Evolutionary conservation across 2,797 vertebrate species (phyloP), one percentile per base, ranked within the genome.

Genomic region (Ispidina picta): DNA sequence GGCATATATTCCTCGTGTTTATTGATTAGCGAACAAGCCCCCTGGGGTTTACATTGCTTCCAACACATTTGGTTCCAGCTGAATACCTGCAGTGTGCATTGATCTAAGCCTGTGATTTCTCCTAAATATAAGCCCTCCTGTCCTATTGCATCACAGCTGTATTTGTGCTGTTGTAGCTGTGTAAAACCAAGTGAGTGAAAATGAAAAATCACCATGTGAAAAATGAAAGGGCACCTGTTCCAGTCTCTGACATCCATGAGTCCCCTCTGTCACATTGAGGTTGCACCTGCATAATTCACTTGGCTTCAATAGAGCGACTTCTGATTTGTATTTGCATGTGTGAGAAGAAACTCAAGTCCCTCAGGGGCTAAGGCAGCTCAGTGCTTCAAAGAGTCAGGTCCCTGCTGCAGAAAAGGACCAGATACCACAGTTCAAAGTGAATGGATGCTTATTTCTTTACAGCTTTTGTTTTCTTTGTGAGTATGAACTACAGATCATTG

Each of bases 31-130:
- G 29, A 96, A 94, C 91, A 95, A 93, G 90, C 78, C 92, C 92
- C 89, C 92, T 85, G 72, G 90, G 95, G 48, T 75, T 95, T 92
- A 90, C 86, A 75, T 83, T 78, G 86, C 94, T 96, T 94, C 96
- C 82, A 95, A 91, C 91, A 86, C 72, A 69, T 92, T 95, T 80
- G 86, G 95, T 96, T 97, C 95, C 95, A 94, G 96, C 86, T 96
- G 96, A 96, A 95, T 96, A 97, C 96, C 96, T 96, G 94, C 95
- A 93, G 89, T 28, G 92, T 91, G 88, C 94, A 96, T 96, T 96
- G 96, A 96, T 96, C 95, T 94, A 84, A 95, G 92, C 0, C 6
- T 95, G 91, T 88, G 94, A 93, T 95, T 96, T 86, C 94, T 92
- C 88, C 92, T 95, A 93, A 94, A 86, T 91, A 96, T 88, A 95